Conservation (phyloP, 2,113 vertebrate species). For the Riparia riparia region DNA sequence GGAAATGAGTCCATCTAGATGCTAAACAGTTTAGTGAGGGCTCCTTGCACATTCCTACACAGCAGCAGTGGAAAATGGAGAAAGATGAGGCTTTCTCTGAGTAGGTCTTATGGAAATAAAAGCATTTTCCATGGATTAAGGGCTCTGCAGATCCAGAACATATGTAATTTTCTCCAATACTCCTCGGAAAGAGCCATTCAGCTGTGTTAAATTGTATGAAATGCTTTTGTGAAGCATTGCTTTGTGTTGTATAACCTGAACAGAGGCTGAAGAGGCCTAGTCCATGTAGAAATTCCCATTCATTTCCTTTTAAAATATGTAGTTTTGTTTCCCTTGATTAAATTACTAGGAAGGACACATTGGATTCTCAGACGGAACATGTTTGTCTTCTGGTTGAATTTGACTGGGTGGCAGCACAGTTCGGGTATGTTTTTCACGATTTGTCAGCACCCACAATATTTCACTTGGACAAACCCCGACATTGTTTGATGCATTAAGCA, state of each 20-base stretch:
- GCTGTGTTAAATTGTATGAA: background rate
- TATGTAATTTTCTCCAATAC: background rate
- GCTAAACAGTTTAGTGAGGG: slow-evolving; percentile 32
- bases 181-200: background rate
- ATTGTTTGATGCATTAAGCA: slow-evolving; percentile 51
- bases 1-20: slow-evolving; percentile 51
- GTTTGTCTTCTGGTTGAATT: background rate
- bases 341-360: background rate
- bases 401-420: background rate
- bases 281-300: background rate
- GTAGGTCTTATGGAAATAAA: slow-evolving; percentile 12
- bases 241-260: background rate
- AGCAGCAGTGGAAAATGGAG: slow-evolving; percentile 1
- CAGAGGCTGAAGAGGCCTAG: background rate
- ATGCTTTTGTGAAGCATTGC: background rate
- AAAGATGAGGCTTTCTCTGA: slow-evolving; percentile 27
- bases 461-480: background rate
- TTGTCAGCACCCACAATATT: background rate
- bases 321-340: background rate
- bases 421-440: background rate
- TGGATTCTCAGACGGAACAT: background rate
- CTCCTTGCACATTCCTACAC: background rate
- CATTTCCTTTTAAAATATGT: background rate
- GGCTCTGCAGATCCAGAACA: slow-evolving; percentile 32
- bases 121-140: slow-evolving; percentile 41